Evolutionary conservation across 1,140 invertebrate genomes (phyloP).

Genomic region (Platyura marginata): DNA sequence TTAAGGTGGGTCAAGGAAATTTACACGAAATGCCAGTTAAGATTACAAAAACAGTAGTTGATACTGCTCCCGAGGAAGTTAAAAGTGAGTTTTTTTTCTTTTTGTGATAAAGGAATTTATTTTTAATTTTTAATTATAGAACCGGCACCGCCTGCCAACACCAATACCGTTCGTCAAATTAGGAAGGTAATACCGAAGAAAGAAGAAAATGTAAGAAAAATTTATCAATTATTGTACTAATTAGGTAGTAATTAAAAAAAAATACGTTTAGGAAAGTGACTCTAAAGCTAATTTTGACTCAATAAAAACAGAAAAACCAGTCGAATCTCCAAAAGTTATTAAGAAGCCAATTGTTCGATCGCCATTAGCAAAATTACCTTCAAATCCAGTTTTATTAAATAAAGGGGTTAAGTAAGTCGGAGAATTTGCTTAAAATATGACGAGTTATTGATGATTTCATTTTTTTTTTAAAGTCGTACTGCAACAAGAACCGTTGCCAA

Average conservation of each 20-base stretch:
- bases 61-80: conserved; percentile 8
- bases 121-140: too few species aligned
- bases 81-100: too few species aligned
- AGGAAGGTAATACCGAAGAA: too few species aligned
- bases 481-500: conserved; percentile 18
- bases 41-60: conserved; percentile 23
- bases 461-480: conserved; percentile 9
- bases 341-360: background rate
- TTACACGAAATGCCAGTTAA: conserved; percentile 24
- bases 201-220: too few species aligned
- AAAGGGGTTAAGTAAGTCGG: background rate
- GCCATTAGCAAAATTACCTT: background rate
- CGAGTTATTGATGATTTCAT: background rate
- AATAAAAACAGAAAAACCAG: background rate
- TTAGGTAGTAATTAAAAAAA: too few species aligned
- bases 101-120: too few species aligned
- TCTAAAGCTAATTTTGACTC: too few species aligned
- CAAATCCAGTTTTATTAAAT: background rate
- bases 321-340: background rate
- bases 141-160: too few species aligned
- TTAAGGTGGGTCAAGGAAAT: conserved; percentile 14
- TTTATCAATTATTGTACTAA: too few species aligned
- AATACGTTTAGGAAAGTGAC: too few species aligned
- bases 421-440: too few species aligned
- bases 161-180: too few species aligned